These are phyloP conservation scores for Nothocercus julius DNA, from an alignment of 2,113 vertebrate genomes.

Conservation along the genomic window DNA sequence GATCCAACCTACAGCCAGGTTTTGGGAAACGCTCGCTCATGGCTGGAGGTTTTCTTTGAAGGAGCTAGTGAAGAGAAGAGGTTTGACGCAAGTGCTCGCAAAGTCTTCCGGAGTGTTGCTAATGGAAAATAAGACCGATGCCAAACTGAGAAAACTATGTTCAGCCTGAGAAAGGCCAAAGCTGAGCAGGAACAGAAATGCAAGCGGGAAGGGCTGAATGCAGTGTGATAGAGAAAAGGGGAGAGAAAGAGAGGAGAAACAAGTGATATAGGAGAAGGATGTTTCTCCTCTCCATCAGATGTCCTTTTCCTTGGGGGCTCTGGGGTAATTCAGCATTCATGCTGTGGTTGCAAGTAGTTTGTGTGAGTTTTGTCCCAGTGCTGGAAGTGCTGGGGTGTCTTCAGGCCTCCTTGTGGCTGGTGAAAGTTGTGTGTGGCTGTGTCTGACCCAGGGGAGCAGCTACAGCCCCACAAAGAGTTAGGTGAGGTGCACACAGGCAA, in stretches of 20 bases:
- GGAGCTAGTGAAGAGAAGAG: neutral
- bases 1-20: too few relatives aligned
- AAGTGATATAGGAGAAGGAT: too few relatives aligned
- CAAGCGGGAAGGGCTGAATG: neutral
- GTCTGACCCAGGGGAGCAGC: neutral
- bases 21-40: too few relatives aligned
- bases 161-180: neutral
- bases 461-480: neutral
- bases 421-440: accelerated
- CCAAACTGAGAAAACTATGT: neutral
- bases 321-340: too few relatives aligned
- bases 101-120: neutral
- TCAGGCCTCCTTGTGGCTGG: neutral
- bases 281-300: neutral
- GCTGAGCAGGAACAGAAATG: neutral
- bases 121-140: neutral
- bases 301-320: neutral
- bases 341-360: neutral
- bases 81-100: neutral
- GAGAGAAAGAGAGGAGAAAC: neutral
- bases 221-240: neutral
- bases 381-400: neutral
- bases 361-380: neutral
- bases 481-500: neutral
- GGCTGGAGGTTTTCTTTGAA: neutral